Percentiles rank a stretch among this genome's conserved stretches.
Conservation (phyloP, 2,888 invertebrate genomes). For the Apamea epomidion region DNA sequence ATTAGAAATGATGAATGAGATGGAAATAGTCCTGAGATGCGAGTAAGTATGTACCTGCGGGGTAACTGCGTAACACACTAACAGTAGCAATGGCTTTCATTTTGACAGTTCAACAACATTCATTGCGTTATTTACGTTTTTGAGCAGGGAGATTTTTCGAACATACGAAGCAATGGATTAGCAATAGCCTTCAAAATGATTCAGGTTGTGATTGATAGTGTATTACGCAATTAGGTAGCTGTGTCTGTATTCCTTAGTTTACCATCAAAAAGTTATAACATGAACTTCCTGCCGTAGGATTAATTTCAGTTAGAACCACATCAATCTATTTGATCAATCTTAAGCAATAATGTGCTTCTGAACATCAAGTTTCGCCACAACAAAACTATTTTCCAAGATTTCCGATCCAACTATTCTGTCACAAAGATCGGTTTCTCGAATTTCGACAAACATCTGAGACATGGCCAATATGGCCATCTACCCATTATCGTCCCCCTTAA, state of each 20-base stretch:
- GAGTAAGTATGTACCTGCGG: too few relatives aligned
- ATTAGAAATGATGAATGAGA: background rate
- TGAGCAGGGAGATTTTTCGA: too few relatives aligned
- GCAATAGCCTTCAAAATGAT: too few relatives aligned
- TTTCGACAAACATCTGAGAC: background rate
- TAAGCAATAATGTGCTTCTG: background rate
- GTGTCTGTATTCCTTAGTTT: background rate
- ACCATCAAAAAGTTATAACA: background rate
- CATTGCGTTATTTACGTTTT: too few relatives aligned
- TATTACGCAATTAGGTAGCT: too few relatives aligned
- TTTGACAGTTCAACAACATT: too few relatives aligned
- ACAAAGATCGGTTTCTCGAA: background rate
- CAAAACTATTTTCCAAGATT: constrained; percentile 17
- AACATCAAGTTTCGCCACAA: constrained; percentile 3
- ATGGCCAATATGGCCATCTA: background rate
- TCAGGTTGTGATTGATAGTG: too few relatives aligned
- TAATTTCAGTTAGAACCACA: background rate
- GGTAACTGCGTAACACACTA: too few relatives aligned
- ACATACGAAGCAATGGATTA: too few relatives aligned
- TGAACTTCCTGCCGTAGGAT: background rate
- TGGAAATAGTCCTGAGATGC: background rate
- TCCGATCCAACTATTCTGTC: background rate
- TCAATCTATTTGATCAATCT: background rate
- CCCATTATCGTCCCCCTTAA: background rate
- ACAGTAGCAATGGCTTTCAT: too few relatives aligned